A percentile compares a stretch with the other conserved stretches of the same genome.
Conservation (phyloP, 2,797 vertebrate species). For the Anabacerthia variegaticeps region DNA sequence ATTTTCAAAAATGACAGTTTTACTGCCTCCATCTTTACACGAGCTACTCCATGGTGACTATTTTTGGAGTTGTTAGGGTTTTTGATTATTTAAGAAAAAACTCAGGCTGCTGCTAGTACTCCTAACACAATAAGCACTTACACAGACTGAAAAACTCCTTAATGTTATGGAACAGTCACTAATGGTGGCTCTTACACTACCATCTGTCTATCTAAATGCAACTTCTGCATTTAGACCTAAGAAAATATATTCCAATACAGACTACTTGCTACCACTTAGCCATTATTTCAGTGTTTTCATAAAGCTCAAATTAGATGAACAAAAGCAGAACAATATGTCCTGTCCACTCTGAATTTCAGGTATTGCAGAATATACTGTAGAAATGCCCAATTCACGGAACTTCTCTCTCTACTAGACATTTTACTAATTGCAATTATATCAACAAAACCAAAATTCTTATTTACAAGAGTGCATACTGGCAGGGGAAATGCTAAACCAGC, state of each 20-base stretch:
- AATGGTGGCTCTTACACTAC: background rate
- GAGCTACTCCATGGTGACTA: background rate
- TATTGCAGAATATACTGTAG: background rate
- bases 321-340: background rate
- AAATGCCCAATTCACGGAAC: background rate
- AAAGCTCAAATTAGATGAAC: background rate
- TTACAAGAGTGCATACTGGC: conserved; percentile 15
- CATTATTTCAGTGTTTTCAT: background rate
- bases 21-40: background rate
- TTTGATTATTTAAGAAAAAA: background rate
- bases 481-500: conserved; percentile 25
- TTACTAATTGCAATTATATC: background rate
- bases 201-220: background rate
- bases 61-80: background rate
- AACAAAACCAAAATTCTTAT: background rate
- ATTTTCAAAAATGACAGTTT: conserved; percentile 28
- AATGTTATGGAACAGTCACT: background rate
- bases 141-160: background rate
- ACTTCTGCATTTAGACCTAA: background rate
- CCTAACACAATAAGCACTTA: background rate
- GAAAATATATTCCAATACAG: background rate
- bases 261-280: background rate
- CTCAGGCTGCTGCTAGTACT: background rate
- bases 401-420: background rate
- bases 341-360: background rate